Evolutionary conservation across 2,888 invertebrate species (phyloP).

Genomic region (Limnephilus lunatus): DNA sequence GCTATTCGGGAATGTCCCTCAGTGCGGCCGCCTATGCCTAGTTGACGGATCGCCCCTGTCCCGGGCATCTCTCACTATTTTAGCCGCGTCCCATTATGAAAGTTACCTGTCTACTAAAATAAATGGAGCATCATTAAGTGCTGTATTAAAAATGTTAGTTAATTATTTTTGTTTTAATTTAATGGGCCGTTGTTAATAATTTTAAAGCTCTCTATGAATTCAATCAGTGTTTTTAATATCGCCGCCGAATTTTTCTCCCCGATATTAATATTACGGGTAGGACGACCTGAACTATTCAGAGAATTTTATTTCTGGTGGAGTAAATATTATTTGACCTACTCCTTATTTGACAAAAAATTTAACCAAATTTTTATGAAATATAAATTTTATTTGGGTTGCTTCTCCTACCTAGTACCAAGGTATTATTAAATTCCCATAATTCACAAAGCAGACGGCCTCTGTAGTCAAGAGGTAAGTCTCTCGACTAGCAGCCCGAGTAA

Average conservation of each 20-base stretch:
- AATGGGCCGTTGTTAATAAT: conserved; percentile 63
- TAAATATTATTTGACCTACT: not conserved
- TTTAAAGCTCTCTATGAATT: conserved; percentile 55
- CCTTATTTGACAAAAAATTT: too few relatives aligned
- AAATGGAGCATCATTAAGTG: conserved; percentile 66
- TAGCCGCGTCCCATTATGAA: conserved; percentile 60
- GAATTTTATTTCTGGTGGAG: not conserved
- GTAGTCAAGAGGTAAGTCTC: too few relatives aligned
- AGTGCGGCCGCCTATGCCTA: conserved; percentile 33
- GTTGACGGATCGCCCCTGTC: conserved; percentile 54
- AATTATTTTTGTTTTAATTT: conserved; percentile 66
- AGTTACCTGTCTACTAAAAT: conserved; percentile 65
- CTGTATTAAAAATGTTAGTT: conserved; percentile 65
- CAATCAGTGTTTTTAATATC: conserved; percentile 52
- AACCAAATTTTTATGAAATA: too few relatives aligned
- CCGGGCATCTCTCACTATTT: conserved; percentile 55
- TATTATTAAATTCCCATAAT: too few relatives aligned
- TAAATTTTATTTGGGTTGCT: too few relatives aligned
- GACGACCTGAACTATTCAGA: not conserved
- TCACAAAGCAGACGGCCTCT: too few relatives aligned
- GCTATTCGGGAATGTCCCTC: not conserved
- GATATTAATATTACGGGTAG: not conserved
- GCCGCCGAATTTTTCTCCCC: conserved; percentile 41
- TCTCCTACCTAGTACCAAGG: too few relatives aligned
- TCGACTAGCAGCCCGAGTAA: too few relatives aligned